phyloP scores from a whole-genome alignment of 1,140 invertebrate genomes.

The Aphidius ervi region DNA sequence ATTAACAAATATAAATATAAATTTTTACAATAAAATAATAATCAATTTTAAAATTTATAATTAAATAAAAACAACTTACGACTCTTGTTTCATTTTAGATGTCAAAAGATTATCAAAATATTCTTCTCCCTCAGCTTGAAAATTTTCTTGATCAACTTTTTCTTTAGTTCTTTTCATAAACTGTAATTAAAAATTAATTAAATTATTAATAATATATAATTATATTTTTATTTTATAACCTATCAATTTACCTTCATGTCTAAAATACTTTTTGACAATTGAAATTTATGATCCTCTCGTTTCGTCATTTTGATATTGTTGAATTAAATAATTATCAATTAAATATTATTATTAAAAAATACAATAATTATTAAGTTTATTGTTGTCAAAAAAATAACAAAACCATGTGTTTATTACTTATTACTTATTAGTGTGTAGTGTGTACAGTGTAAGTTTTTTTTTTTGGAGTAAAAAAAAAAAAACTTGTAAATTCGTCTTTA shows the following conservation, averaged over 20 bases:
- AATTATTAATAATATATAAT: constrained; percentile 5
- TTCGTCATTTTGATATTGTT: neutral
- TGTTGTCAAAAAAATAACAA: no score
- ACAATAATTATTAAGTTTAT: no score
- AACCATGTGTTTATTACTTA: no score
- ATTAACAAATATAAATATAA: constrained; percentile 19
- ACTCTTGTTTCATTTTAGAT: constrained; percentile 53
- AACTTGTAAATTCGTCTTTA: no score
- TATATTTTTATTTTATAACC: constrained; percentile 20
- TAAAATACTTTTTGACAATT: constrained; percentile 65
- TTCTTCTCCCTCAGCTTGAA: constrained; percentile 66
- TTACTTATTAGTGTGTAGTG: no score
- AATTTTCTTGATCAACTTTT: constrained; percentile 69
- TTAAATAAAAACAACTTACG: constrained; percentile 43
- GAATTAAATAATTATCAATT: no score
- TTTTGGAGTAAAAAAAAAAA: no score
- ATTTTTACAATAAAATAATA: neutral
- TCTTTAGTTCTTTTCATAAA: constrained; percentile 90
- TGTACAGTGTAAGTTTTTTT: no score
- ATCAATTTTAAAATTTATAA: constrained; percentile 5
- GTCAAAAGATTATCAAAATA: constrained; percentile 57
- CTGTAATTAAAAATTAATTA: constrained; percentile 39
- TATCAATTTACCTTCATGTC: constrained; percentile 62
- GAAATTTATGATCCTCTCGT: constrained; percentile 32
- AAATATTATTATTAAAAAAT: no score